Evolutionary conservation across 1,140 invertebrate species (phyloP).

Genomic region (Lordiphosa mommai): DNA sequence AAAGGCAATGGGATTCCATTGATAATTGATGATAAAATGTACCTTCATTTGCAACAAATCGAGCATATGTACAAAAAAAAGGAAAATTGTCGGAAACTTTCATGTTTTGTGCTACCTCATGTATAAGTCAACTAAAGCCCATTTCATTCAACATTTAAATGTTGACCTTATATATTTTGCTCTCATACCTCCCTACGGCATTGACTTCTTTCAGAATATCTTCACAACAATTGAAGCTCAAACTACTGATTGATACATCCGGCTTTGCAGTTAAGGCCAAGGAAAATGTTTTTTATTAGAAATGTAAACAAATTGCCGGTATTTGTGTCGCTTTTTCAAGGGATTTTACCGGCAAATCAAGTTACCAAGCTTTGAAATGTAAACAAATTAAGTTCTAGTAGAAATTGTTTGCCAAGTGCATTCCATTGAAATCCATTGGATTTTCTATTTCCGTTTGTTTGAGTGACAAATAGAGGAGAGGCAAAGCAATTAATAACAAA

Average conservation of each 20-base stretch:
- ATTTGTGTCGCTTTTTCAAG: no score
- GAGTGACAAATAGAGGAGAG: no score
- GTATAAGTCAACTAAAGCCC: conserved; percentile 45
- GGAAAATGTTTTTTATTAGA: conserved; percentile 12
- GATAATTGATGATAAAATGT: conserved; percentile 52
- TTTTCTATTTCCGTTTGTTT: no score
- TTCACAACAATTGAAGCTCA: not conserved
- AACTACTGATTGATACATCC: conserved; percentile 25
- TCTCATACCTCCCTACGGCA: not conserved
- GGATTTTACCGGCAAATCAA: no score
- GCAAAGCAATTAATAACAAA: no score
- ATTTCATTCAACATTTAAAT: conserved; percentile 17
- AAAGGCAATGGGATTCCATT: conserved; percentile 26
- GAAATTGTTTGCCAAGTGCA: no score
- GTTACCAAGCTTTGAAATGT: no score
- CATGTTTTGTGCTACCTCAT: conserved; percentile 31
- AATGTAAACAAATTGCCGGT: not conserved
- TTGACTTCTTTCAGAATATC: not conserved
- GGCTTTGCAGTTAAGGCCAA: not conserved
- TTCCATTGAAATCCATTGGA: no score
- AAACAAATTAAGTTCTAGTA: no score
- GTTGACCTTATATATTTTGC: not conserved
- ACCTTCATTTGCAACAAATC: conserved; percentile 34
- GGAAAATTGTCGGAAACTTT: conserved; percentile 16
- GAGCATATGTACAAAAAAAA: not conserved